phyloP scores from a whole-genome alignment of 1,140 invertebrate genomes.

The Conus betulinus region DNA sequence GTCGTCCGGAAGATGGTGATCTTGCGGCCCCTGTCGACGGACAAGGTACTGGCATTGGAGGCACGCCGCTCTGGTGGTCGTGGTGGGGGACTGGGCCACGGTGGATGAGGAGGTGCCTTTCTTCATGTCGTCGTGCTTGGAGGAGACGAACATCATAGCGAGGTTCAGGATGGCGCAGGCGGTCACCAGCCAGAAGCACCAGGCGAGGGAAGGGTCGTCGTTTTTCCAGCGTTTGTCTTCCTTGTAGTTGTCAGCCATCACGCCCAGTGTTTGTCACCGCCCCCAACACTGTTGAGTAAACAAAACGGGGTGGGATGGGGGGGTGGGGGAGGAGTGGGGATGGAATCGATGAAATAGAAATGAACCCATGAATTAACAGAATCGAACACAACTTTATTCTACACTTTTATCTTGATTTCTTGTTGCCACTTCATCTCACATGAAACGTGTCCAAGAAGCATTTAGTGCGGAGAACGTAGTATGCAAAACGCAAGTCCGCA shows the following conservation, averaged over 20 bases:
- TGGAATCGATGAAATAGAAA: too few relatives aligned
- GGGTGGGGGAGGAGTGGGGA: too few relatives aligned
- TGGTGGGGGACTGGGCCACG: neutral
- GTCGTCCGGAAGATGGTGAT: neutral
- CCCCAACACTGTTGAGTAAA: neutral
- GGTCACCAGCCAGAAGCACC: neutral
- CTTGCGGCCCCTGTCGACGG: neutral
- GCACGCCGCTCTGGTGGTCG: neutral
- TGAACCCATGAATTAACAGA: too few relatives aligned
- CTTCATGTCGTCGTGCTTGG: neutral
- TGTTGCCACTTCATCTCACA: too few relatives aligned
- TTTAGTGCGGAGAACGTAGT: too few relatives aligned
- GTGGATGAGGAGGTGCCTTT: neutral
- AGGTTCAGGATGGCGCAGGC: neutral
- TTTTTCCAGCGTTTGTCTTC: neutral
- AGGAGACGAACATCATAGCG: neutral
- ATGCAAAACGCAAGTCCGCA: too few relatives aligned
- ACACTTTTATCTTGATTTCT: too few relatives aligned
- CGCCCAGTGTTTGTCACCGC: neutral
- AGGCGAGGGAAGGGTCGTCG: neutral
- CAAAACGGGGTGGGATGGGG: too few relatives aligned
- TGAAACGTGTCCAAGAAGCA: too few relatives aligned
- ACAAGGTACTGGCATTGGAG: neutral
- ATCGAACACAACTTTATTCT: too few relatives aligned
- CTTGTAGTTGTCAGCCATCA: neutral